Percentiles rank a stretch among this genome's conserved stretches.
phyloP scores from a whole-genome alignment of 1,140 invertebrate species.

The Drosophila dunni region DNA sequence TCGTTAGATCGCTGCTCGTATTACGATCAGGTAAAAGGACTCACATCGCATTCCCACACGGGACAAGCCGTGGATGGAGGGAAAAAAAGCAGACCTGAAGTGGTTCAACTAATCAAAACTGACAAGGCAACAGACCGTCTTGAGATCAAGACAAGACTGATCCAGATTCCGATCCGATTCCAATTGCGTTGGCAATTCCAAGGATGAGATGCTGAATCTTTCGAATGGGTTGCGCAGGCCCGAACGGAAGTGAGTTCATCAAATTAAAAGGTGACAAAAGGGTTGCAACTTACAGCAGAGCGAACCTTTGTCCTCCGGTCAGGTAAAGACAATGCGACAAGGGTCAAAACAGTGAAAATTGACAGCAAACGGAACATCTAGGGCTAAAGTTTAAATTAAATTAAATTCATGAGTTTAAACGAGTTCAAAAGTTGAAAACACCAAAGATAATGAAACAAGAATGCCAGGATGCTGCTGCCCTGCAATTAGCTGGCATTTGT shows the following conservation, averaged over 20 bases:
- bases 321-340: slow-evolving; percentile 77
- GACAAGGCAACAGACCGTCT: slow-evolving; percentile 76
- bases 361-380: slow-evolving; percentile 38
- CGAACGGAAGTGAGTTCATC: slow-evolving; percentile 77
- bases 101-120: slow-evolving; percentile 81
- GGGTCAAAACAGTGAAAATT: slow-evolving; percentile 64
- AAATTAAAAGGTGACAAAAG: slow-evolving; percentile 78
- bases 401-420: slow-evolving; percentile 74
- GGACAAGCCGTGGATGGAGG: slow-evolving; percentile 35
- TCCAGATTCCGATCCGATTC: slow-evolving; percentile 17
- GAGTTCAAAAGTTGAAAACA: slow-evolving; percentile 67
- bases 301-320: slow-evolving; percentile 36
- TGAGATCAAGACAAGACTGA: slow-evolving; percentile 57
- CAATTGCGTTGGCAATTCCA: background rate
- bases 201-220: background rate
- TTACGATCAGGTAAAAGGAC: slow-evolving; percentile 58
- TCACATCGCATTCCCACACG: slow-evolving; percentile 63
- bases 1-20: slow-evolving; percentile 47
- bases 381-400: slow-evolving; percentile 80
- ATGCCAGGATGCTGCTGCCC: slow-evolving; percentile 30
- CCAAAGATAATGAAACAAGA: slow-evolving; percentile 52
- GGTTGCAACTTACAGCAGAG: slow-evolving; percentile 67
- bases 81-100: slow-evolving; percentile 50
- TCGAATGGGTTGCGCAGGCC: slow-evolving; percentile 21
- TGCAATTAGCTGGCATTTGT: slow-evolving; percentile 61